Conservation (phyloP, 2,113 vertebrate species). For the Atrichornis clamosus region DNA sequence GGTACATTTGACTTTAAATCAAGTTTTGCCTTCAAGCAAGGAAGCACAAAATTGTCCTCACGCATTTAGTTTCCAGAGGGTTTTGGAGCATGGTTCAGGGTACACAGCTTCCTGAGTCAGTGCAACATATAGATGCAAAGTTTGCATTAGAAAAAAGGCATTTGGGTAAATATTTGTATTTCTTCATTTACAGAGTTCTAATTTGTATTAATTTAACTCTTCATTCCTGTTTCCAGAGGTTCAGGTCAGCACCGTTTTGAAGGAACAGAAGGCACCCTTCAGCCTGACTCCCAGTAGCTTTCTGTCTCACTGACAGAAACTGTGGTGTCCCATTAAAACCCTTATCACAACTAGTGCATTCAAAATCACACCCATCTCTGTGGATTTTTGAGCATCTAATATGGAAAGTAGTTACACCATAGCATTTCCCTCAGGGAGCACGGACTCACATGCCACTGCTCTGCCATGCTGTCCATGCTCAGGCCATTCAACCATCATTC, state of each 20-base stretch:
- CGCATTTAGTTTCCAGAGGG: background rate
- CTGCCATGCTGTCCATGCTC: background rate
- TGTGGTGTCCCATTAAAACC: background rate
- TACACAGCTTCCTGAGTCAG: background rate
- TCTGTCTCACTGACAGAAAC: background rate
- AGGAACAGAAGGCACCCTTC: background rate
- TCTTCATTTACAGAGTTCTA: background rate
- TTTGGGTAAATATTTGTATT: background rate
- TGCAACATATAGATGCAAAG: background rate
- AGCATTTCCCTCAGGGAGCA: background rate
- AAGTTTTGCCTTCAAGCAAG: background rate
- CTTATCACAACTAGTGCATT: background rate
- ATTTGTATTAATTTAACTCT: background rate
- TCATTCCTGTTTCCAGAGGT: background rate
- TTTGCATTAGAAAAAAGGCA: background rate
- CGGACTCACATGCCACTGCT: background rate
- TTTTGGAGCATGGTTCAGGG: background rate
- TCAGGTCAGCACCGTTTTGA: background rate
- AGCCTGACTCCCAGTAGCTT: background rate
- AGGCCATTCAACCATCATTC: background rate
- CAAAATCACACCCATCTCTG: background rate
- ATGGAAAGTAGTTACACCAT: background rate
- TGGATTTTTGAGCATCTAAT: background rate
- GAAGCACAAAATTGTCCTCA: background rate
- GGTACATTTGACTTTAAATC: background rate